Percentiles rank a stretch among this genome's conserved stretches.
phyloP scores from a whole-genome alignment of 2,113 vertebrate genomes.

The Edolisoma coerulescens region DNA sequence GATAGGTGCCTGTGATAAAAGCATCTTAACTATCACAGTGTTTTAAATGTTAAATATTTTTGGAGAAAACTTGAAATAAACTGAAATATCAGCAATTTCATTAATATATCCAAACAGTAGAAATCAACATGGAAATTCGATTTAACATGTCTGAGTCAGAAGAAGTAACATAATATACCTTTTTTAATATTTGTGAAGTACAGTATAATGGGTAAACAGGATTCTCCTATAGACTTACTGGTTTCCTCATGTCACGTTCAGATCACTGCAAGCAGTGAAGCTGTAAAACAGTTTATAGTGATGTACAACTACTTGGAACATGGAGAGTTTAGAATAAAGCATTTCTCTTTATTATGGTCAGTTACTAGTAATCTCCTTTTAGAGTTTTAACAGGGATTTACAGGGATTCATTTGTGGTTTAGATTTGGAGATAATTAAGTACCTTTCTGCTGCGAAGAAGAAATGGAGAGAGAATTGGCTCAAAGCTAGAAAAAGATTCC shows the following conservation, averaged over 20 bases:
- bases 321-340: background rate
- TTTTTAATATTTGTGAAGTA: background rate
- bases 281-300: background rate
- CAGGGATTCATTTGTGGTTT: slow-evolving; percentile 22
- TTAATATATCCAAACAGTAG: background rate
- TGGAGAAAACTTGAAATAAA: background rate
- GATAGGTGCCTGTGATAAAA: background rate
- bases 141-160: background rate
- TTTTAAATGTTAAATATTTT: background rate
- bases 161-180: background rate
- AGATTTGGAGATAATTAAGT: slow-evolving; percentile 51
- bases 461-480: slow-evolving; percentile 16
- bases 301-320: background rate
- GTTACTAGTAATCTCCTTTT: slow-evolving; percentile 32
- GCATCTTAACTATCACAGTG: background rate
- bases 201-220: background rate
- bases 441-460: slow-evolving; percentile 21
- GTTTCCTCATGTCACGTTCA: background rate
- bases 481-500: slow-evolving; percentile 12
- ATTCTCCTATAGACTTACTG: background rate
- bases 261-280: background rate
- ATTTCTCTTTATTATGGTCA: slow-evolving; percentile 39
- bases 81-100: background rate
- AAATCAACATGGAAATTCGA: background rate
- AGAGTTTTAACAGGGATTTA: slow-evolving; percentile 31